A percentile compares a stretch with the other conserved stretches of the same genome.
Conservation (phyloP, 2,113 vertebrate genomes). For the Bufo bufo region DNA sequence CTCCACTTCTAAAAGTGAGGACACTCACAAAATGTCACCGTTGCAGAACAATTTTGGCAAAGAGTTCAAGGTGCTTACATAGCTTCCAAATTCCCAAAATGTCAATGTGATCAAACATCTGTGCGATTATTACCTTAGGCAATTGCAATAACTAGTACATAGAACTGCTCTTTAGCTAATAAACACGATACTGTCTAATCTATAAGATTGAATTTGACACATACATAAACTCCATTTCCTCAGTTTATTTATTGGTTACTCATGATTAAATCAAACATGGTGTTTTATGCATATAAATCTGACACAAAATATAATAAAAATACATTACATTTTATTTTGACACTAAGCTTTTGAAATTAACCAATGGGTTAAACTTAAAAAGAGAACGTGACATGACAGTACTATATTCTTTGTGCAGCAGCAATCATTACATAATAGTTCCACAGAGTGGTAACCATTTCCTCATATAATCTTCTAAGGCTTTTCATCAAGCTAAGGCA, state of each 20-base stretch:
- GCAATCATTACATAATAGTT: slow-evolving; percentile 17
- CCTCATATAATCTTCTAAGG: slow-evolving; percentile 80
- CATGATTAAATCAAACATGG: not conserved
- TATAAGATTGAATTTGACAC: not conserved
- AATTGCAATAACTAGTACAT: not conserved
- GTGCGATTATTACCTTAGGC: not conserved
- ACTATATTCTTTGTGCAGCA: slow-evolving; percentile 60
- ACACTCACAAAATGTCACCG: no score
- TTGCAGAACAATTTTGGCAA: no score
- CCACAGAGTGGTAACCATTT: slow-evolving; percentile 60
- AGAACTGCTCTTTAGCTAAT: not conserved
- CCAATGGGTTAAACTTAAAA: not conserved
- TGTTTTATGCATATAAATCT: not conserved
- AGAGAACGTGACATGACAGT: not conserved
- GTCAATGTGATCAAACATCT: no score
- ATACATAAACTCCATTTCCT: not conserved
- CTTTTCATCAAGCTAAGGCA: slow-evolving; percentile 65
- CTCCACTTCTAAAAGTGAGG: no score
- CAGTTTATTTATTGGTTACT: not conserved
- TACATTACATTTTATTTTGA: not conserved
- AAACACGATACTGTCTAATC: not conserved
- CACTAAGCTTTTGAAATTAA: not conserved
- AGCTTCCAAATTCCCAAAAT: no score
- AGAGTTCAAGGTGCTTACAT: no score
- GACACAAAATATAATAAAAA: not conserved